Evolutionary conservation across 1,140 invertebrate species (phyloP).

Genomic region (Bombus fervidus): DNA sequence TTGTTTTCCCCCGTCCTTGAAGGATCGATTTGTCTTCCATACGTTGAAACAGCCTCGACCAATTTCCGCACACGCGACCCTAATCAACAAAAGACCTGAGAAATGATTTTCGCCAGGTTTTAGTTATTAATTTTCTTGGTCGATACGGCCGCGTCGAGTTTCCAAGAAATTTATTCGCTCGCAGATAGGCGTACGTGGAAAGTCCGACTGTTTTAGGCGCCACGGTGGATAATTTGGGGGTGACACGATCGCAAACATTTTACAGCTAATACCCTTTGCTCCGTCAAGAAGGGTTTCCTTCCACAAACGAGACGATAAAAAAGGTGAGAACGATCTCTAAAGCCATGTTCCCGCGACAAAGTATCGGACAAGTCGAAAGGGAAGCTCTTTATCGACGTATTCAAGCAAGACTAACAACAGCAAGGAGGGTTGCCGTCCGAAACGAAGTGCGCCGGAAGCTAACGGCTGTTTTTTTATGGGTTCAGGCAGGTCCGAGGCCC

Average conservation of each 20-base stretch:
- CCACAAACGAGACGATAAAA: not conserved
- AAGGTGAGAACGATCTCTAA: not conserved
- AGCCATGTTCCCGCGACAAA: not conserved
- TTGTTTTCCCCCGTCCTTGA: slow-evolving; percentile 16
- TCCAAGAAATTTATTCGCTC: slow-evolving; percentile 12
- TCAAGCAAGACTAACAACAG: not conserved
- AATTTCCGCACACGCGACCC: slow-evolving; percentile 10
- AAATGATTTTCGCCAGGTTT: slow-evolving; percentile 23
- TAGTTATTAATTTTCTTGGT: slow-evolving; percentile 19
- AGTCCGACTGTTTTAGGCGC: not conserved
- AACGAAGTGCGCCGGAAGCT: slow-evolving; percentile 4
- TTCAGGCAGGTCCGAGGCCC: not conserved
- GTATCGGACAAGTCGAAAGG: not conserved
- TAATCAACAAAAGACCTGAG: not conserved
- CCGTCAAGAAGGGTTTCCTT: not conserved
- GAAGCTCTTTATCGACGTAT: slow-evolving; percentile 29
- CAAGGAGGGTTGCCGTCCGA: not conserved
- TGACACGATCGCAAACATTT: not conserved
- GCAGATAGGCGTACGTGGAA: not conserved
- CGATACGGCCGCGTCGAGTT: not conserved
- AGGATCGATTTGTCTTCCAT: slow-evolving; percentile 36
- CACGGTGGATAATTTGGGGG: not conserved
- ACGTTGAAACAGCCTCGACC: slow-evolving; percentile 8
- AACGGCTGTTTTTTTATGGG: slow-evolving; percentile 3
- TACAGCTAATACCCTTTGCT: too few relatives aligned